phyloP scores from a whole-genome alignment of 2,113 vertebrate genomes.

The Physeter macrocephalus region DNA sequence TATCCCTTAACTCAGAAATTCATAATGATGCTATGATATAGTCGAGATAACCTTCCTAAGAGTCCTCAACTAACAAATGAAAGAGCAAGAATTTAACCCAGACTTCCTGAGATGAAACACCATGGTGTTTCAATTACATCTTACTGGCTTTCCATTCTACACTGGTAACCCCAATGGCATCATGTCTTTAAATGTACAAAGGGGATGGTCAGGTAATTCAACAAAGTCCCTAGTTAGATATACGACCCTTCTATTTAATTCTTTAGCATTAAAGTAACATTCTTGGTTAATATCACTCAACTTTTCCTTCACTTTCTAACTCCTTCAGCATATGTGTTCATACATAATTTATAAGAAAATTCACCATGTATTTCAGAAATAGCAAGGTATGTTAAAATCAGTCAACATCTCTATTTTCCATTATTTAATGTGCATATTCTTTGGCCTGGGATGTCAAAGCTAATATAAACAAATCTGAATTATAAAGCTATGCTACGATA shows the following conservation, averaged over 20 bases:
- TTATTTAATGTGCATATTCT: background rate
- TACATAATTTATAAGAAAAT: background rate
- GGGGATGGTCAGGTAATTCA: background rate
- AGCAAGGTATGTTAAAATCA: background rate
- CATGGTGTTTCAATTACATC: background rate
- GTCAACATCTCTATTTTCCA: background rate
- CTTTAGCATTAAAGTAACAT: background rate
- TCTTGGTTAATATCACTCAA: background rate
- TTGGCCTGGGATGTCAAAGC: background rate
- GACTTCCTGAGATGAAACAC: background rate
- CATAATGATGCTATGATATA: background rate
- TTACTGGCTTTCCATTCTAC: background rate
- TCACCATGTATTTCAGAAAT: background rate
- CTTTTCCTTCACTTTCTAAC: background rate
- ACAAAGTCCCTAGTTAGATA: background rate
- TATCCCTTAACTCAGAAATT: background rate
- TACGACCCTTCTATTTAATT: background rate
- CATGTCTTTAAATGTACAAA: background rate
- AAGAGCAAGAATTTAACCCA: background rate
- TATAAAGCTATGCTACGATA: background rate
- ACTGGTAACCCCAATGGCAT: background rate
- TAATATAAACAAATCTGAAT: constrained; percentile 3
- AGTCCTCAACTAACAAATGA: background rate
- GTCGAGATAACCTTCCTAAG: background rate
- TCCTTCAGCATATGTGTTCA: background rate